These are phyloP conservation scores for Atlantisia rogersi DNA, from an alignment of 2,113 vertebrate genomes.

Conservation along the genomic window DNA sequence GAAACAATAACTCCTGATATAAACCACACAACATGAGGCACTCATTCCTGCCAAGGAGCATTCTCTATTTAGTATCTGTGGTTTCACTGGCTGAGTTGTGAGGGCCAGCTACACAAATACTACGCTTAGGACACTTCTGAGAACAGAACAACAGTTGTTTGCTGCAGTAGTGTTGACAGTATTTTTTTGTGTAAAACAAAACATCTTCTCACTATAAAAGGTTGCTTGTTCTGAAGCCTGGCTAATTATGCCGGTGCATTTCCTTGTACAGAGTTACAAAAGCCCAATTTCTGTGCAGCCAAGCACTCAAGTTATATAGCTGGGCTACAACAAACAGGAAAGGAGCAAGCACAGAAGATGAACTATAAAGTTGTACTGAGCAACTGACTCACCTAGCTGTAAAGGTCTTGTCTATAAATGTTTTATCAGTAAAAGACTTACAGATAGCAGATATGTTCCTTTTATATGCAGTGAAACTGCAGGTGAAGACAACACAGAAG, in stretches of 20 bases:
- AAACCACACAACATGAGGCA: neutral
- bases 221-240: slow-evolving; percentile 9
- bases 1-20: neutral
- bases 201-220: neutral
- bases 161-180: neutral
- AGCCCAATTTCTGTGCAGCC: neutral
- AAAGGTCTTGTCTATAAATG: neutral
- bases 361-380: neutral
- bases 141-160: slow-evolving; percentile 37
- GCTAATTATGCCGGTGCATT: neutral
- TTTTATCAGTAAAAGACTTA: neutral
- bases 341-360: neutral
- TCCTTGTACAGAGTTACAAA: neutral
- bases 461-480: neutral
- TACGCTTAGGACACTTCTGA: neutral
- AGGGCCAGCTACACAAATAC: slow-evolving; percentile 18
- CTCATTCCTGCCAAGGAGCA: neutral
- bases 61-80: neutral
- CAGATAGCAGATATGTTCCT: neutral
- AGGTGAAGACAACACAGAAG: neutral
- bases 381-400: neutral
- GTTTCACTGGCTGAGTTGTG: neutral
- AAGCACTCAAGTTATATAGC: neutral
- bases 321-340: neutral
- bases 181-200: slow-evolving; percentile 27